Base-by-base conservation (phyloP, 2,113 vertebrate genomes). In the Psittacus erithacus region DNA sequence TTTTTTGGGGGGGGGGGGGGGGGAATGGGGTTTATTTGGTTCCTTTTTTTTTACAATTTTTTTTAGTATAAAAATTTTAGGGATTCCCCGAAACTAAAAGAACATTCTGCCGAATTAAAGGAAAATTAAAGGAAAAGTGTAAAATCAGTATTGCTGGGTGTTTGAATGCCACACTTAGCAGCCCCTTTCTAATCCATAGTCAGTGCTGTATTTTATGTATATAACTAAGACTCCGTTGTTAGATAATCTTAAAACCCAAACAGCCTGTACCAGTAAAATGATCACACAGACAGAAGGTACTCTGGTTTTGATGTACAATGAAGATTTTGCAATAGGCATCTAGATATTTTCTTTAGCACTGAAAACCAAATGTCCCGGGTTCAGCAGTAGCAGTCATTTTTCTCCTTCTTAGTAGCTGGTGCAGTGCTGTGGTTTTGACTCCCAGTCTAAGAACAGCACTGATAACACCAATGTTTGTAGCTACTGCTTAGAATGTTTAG, bases 51-150 rank as follows among this genome's bases (percentile, higher is more conserved):
- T 97, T 92, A 95, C 94, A 97, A 97, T 98, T 98, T 97, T 98
- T 97, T 95, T 97, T 94, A 96, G 94, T 95, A 97, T 97, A 97
- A 98, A 98, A 97, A 84, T 98, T 97, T 97, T 95, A 97, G 95
- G 97, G 93, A 97, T 98, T 97, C n/a, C n/a, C n/a, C n/a, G 97
- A 97, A 97, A 98, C 96, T 96, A 98, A 97, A 97, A 90, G 96
- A 96, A 95, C 97, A 97, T 97, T 97, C 97, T 98, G 96, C 96
- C 97, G 96, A 97, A 97, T 97, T 97, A 97, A 88, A 80, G 50
- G 69, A 97, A 96, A 98, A 98, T 97, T 97, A 97, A 88, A 80
- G 50, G 69, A 97, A 96, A 98, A 98, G 94, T 97, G 97, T 94
- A 98, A 98, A 98, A 98, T 98, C 97, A 97, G 97, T 98, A 98